Conservation (phyloP, 1,140 invertebrate genomes). For the Micrasema longulum region DNA sequence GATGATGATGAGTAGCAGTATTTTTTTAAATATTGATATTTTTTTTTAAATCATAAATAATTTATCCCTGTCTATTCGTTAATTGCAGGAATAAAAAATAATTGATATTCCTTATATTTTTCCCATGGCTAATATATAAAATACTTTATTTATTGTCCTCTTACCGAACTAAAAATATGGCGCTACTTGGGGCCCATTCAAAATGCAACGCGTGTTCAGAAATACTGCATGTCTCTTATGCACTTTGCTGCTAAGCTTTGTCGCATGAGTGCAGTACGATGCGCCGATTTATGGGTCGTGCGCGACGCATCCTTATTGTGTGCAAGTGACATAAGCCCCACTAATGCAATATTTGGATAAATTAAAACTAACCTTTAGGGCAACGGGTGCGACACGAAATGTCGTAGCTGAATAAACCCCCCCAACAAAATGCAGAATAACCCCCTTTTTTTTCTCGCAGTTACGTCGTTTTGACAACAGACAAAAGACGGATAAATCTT, state of each 20-base stretch:
- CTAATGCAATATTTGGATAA: conserved; percentile 56
- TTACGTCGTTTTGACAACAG: too few species aligned
- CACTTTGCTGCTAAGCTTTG: conserved; percentile 14
- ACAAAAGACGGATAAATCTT: too few species aligned
- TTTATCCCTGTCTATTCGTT: too few species aligned
- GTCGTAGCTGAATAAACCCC: neutral
- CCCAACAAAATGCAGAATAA: too few species aligned
- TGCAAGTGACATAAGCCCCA: conserved; percentile 54
- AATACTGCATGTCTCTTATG: conserved; percentile 13
- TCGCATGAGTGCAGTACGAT: conserved; percentile 1
- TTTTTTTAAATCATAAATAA: too few species aligned
- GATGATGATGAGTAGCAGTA: too few species aligned
- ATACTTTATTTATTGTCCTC: too few species aligned
- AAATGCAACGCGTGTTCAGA: conserved; percentile 5
- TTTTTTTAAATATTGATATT: too few species aligned
- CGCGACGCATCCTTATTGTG: conserved; percentile 41
- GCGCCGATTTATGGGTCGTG: conserved; percentile 46
- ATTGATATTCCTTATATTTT: neutral
- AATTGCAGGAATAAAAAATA: too few species aligned
- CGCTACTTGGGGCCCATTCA: neutral
- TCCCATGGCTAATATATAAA: too few species aligned
- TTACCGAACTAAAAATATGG: neutral
- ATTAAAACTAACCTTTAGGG: conserved; percentile 51
- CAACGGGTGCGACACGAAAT: conserved; percentile 38
- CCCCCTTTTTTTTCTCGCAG: too few species aligned